Conservation (phyloP, 2,797 vertebrate genomes). For the Spheniscus humboldti region DNA sequence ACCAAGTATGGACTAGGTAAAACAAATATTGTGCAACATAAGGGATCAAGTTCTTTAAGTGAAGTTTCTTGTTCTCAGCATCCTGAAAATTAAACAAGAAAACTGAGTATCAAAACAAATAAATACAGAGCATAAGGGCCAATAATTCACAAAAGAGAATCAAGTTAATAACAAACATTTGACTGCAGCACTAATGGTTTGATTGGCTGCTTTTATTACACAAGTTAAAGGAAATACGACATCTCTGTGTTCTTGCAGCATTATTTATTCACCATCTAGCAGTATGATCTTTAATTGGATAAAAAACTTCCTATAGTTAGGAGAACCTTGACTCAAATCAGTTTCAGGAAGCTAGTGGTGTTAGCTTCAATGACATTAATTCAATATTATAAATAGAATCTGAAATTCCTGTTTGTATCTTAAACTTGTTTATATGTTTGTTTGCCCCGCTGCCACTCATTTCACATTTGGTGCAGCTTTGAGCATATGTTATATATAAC, state of each 20-base stretch:
- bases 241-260: background rate
- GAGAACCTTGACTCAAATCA: background rate
- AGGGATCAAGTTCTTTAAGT: background rate
- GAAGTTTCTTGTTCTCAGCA: background rate
- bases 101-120: background rate
- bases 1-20: background rate
- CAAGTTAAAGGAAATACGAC: background rate
- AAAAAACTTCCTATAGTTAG: background rate
- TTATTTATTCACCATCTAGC: background rate
- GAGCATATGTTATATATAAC: background rate
- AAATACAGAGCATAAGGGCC: background rate
- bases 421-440: background rate
- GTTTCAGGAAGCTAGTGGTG: background rate
- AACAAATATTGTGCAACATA: background rate
- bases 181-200: background rate
- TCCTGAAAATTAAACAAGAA: background rate
- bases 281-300: background rate
- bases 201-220: background rate
- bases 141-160: background rate
- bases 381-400: background rate
- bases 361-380: background rate
- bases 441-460: background rate
- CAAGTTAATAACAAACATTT: background rate
- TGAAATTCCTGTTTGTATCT: background rate
- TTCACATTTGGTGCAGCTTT: background rate